Base-by-base conservation (phyloP, 2,113 vertebrate species). In the Pelodiscus sinensis region DNA sequence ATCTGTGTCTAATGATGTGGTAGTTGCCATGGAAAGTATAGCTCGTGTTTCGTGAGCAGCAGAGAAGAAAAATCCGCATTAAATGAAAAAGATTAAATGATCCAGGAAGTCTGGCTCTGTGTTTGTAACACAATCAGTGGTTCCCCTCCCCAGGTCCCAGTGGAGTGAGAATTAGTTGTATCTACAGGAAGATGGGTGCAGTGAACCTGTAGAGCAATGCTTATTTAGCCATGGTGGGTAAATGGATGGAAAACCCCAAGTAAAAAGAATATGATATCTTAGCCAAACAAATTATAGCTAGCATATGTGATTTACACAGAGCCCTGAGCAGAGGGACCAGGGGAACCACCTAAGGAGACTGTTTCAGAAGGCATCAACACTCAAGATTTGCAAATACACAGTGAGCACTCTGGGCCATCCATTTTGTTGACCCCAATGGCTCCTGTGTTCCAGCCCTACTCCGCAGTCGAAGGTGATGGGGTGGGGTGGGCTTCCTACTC, bases 21-120 rank as follows among this genome's bases (percentile, higher is more conserved):
- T 82, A 71, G 95, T 91, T 96, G 90, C 92, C 90, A 86, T 86
- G 91, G 90, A 89, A 85, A 92, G 82, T 60, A 25, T 22, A 82
- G 54, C 35, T 35, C n/a, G 21, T 57, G 57, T 89, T 91, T 89
- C 80, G 51, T 87, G 89, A 91, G 55, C 27, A 80, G 77, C 29
- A 54, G 29, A 85, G 52, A 86, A 81, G 54, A 73, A 50, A 60
- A 65, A 73, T 82, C 81, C 52, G 73, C 73, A 12, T 83, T 80
- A 88, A 52, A 83, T 44, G 4, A 57, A 62, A 62, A 29, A 58
- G 14, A 44, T 58, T 82, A 77, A 22, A 27, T 50, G 44, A 24
- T 77, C 25, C 24, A 50, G 73, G 44, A 77, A 24, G 24, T 50
- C 44, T 77, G 38, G 73, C 38, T 77, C 22, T 25, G 22, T 77